Conservation (phyloP, 2,888 invertebrate genomes). For the Pterostichus niger region DNA sequence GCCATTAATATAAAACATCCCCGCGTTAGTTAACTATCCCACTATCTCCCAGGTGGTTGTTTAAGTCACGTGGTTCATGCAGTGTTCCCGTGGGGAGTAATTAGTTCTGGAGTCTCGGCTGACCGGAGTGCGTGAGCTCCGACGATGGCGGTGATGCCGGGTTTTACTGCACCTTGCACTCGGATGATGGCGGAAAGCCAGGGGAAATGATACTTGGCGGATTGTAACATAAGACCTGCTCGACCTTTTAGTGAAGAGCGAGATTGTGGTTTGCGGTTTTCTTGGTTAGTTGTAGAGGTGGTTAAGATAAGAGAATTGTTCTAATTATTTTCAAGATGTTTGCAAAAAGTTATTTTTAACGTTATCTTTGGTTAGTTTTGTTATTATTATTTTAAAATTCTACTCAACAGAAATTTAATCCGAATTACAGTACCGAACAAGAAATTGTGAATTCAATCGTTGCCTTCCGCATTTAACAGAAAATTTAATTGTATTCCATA, state of each 20-base stretch:
- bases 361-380: too few relatives aligned
- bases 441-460: too few relatives aligned
- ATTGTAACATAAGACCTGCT: background rate
- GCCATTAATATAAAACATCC: too few relatives aligned
- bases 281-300: background rate
- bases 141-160: background rate
- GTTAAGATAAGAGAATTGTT: conserved; percentile 3
- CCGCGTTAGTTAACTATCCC: too few relatives aligned
- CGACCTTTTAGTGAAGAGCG: background rate
- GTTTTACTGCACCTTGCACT: conserved; percentile 40
- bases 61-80: conserved; percentile 5
- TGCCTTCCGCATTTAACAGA: too few relatives aligned
- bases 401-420: too few relatives aligned
- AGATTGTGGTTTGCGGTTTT: background rate
- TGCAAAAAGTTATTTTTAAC: too few relatives aligned
- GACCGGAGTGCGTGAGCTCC: conserved; percentile 11
- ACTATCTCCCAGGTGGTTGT: too few relatives aligned
- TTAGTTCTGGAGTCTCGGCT: conserved; percentile 28
- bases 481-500: too few relatives aligned
- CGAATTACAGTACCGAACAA: too few relatives aligned
- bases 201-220: conserved; percentile 1
- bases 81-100: conserved; percentile 26
- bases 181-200: conserved; percentile 1
- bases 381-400: too few relatives aligned
- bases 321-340: background rate